Conservation (phyloP, 1,140 invertebrate genomes). For the Halotydeus destructor region DNA sequence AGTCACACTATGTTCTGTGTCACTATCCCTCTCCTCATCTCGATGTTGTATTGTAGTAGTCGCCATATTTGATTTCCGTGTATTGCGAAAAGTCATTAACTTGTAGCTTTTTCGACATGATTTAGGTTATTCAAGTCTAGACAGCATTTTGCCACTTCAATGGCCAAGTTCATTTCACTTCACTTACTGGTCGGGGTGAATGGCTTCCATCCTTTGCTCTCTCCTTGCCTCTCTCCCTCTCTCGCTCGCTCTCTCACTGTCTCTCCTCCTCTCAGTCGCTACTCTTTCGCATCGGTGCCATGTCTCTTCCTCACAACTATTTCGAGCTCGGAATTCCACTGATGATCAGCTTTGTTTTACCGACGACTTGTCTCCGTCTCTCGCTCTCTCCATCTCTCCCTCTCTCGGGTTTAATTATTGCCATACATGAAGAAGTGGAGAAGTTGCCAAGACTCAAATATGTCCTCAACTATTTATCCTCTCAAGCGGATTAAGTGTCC, state of each 20-base stretch:
- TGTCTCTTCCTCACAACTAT: too few species aligned
- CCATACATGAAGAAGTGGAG: too few species aligned
- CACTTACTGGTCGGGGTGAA: neutral
- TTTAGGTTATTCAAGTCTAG: neutral
- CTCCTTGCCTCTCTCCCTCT: conserved; percentile 1
- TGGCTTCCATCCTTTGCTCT: neutral
- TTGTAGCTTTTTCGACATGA: neutral
- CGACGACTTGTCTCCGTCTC: too few species aligned
- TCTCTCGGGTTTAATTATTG: too few species aligned
- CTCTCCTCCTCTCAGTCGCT: too few species aligned
- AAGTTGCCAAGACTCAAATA: neutral
- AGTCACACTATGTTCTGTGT: neutral
- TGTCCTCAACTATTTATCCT: neutral
- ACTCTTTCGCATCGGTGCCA: too few species aligned
- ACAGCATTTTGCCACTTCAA: neutral
- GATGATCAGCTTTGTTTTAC: too few species aligned
- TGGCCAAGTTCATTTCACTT: neutral
- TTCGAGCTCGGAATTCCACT: too few species aligned
- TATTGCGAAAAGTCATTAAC: neutral
- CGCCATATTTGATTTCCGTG: neutral
- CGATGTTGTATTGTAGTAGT: neutral
- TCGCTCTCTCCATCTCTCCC: neutral
- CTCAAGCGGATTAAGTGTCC: too few species aligned
- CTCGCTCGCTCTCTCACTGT: neutral
- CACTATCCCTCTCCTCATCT: neutral